These are phyloP conservation scores for Sorex fumeus DNA, from an alignment of 2,113 vertebrate species.

Conservation along the genomic window DNA sequence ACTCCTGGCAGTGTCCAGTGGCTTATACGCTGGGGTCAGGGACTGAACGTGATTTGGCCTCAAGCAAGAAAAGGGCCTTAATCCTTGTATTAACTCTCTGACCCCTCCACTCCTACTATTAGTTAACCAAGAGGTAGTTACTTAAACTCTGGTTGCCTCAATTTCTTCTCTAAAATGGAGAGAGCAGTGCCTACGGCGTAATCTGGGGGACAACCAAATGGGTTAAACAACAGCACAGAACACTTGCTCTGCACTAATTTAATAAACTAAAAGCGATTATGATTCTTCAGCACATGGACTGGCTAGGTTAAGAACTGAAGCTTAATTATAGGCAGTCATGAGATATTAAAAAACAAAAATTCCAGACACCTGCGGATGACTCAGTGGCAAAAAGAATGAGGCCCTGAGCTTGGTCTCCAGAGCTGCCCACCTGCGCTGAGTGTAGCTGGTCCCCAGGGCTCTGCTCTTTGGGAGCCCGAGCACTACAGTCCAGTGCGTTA, in stretches of 20 bases:
- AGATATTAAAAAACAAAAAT: slow-evolving; percentile 11
- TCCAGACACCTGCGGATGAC: neutral
- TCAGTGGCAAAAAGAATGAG: too few relatives aligned
- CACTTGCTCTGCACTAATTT: neutral
- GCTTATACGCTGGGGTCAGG: too few relatives aligned
- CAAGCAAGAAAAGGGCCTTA: too few relatives aligned
- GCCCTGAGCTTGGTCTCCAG: too few relatives aligned
- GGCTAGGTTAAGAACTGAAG: slow-evolving; percentile 5
- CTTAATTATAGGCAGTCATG: neutral
- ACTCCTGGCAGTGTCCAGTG: too few relatives aligned
- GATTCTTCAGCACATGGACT: slow-evolving; percentile 14
- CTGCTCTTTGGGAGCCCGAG: too few relatives aligned
- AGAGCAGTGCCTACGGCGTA: neutral
- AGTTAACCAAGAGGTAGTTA: slow-evolving; percentile 27
- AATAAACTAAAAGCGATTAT: neutral
- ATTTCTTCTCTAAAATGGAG: neutral
- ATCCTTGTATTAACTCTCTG: too few relatives aligned
- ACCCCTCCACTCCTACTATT: neutral
- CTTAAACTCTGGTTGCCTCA: slow-evolving; percentile 30
- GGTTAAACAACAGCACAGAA: neutral
- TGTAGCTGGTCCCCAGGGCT: too few relatives aligned
- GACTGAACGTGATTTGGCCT: too few relatives aligned
- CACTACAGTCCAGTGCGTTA: too few relatives aligned
- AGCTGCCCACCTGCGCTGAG: too few relatives aligned
- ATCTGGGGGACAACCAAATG: neutral